phyloP scores from a whole-genome alignment of 1,140 invertebrate genomes.

The Cydia strobilella region DNA sequence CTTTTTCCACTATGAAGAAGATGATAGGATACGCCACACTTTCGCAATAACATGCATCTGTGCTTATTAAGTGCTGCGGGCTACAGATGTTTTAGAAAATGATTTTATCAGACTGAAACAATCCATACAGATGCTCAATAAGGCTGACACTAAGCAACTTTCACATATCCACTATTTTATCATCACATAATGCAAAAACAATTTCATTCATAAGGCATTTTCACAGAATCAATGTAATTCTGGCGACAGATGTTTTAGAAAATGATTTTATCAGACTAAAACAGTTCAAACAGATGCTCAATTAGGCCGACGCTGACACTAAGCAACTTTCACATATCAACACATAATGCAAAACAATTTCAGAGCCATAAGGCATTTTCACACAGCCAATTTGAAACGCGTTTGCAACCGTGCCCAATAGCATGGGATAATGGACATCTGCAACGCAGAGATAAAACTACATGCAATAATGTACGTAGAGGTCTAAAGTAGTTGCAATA shows the following conservation, averaged over 20 bases:
- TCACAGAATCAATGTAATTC: no score
- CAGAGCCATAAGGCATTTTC: slow-evolving; percentile 11
- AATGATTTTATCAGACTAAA: neutral
- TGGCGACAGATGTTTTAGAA: slow-evolving; percentile 19
- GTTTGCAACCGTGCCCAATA: slow-evolving; percentile 23
- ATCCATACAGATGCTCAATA: neutral
- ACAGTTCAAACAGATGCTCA: neutral
- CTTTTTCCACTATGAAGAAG: neutral
- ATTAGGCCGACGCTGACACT: neutral
- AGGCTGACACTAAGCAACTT: slow-evolving; percentile 1
- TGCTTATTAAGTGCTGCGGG: slow-evolving; percentile 19
- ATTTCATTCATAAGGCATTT: neutral
- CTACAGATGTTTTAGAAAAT: slow-evolving; percentile 5
- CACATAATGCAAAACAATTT: slow-evolving; percentile 12
- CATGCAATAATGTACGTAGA: slow-evolving; percentile 23
- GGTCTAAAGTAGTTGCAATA: slow-evolving; percentile 21
- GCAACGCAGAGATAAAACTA: slow-evolving; percentile 27
- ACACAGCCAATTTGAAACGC: slow-evolving; percentile 23
- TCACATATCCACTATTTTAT: neutral
- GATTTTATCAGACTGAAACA: neutral
- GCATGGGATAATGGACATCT: slow-evolving; percentile 12
- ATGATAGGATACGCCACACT: neutral
- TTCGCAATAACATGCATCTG: slow-evolving; percentile 7
- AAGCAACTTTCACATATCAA: neutral
- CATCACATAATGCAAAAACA: slow-evolving; percentile 3